phyloP scores from a whole-genome alignment of 2,797 vertebrate species.

The Sebastiscus albofasciatus region DNA sequence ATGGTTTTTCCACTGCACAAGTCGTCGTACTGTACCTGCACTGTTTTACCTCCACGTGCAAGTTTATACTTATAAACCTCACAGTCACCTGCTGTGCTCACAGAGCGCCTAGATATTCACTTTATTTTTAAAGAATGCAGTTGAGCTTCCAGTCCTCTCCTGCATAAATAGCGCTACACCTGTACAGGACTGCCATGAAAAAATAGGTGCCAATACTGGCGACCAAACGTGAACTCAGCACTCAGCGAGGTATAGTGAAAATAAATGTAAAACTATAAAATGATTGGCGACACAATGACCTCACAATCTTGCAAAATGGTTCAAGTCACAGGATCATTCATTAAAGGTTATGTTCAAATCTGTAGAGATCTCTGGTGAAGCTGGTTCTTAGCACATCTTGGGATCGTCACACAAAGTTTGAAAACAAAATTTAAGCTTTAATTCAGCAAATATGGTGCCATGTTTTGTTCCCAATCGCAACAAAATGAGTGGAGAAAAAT shows the following conservation, averaged over 20 bases:
- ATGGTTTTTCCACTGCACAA: constrained; percentile 4
- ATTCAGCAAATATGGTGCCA: background rate
- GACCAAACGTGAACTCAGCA: background rate
- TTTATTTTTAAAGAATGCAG: background rate
- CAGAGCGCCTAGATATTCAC: background rate
- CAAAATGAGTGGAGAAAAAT: background rate
- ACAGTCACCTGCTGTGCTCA: background rate
- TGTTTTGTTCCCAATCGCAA: background rate
- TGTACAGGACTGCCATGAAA: background rate
- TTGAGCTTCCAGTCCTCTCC: background rate
- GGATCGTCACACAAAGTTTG: background rate
- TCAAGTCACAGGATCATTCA: background rate
- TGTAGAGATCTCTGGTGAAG: background rate
- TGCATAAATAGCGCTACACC: background rate
- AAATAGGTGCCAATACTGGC: background rate
- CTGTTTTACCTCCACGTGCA: background rate
- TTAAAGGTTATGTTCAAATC: background rate
- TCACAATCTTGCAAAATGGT: background rate
- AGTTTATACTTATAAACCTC: background rate
- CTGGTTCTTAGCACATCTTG: background rate
- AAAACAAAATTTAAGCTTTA: background rate
- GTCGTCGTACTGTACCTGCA: background rate
- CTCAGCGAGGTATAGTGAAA: background rate
- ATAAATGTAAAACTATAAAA: background rate
- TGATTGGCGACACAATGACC: background rate